phyloP scores from a whole-genome alignment of 1,140 invertebrate genomes.

The Conus betulinus region DNA sequence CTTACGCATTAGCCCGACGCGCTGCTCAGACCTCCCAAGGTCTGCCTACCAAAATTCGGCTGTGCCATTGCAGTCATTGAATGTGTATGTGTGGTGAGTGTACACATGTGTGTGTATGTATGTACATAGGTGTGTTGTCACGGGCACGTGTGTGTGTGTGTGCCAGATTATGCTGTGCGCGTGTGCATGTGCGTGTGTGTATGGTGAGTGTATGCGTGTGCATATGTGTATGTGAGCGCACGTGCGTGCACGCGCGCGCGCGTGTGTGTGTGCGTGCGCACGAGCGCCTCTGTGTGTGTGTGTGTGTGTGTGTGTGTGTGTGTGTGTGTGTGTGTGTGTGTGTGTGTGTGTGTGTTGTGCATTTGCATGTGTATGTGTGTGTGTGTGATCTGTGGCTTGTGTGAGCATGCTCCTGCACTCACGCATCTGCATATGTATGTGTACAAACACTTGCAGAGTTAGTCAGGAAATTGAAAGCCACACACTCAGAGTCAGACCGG shows the following conservation, averaged over 20 bases:
- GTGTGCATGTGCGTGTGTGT: not conserved
- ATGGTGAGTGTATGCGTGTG: not conserved
- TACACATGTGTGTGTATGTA: slow-evolving; percentile 12
- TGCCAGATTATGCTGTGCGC: too few species aligned
- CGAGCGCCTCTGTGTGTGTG: too few species aligned
- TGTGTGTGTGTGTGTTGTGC: slow-evolving; percentile 29
- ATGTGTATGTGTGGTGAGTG: slow-evolving; percentile 5
- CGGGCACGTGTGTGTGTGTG: not conserved
- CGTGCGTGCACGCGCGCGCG: not conserved
- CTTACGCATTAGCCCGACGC: too few species aligned
- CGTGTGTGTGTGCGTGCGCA: too few species aligned
- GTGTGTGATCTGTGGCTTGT: not conserved
- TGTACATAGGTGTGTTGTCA: not conserved
- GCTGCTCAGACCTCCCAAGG: too few species aligned
- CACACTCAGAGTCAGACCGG: too few species aligned
- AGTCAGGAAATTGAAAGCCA: too few species aligned
- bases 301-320: slow-evolving; percentile 1
- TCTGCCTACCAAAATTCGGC: too few species aligned
- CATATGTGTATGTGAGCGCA: not conserved
- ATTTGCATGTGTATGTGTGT: slow-evolving; percentile 31
- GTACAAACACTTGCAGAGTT: too few species aligned
- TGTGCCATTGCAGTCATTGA: not conserved
- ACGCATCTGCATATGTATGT: too few species aligned
- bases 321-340: slow-evolving; percentile 23
- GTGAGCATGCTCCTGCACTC: too few species aligned